A percentile compares a stretch with the other conserved stretches of the same genome.
These are phyloP conservation scores for Percopsis omiscomaycus DNA, from an alignment of 2,797 vertebrate species.

Conservation along the genomic window DNA sequence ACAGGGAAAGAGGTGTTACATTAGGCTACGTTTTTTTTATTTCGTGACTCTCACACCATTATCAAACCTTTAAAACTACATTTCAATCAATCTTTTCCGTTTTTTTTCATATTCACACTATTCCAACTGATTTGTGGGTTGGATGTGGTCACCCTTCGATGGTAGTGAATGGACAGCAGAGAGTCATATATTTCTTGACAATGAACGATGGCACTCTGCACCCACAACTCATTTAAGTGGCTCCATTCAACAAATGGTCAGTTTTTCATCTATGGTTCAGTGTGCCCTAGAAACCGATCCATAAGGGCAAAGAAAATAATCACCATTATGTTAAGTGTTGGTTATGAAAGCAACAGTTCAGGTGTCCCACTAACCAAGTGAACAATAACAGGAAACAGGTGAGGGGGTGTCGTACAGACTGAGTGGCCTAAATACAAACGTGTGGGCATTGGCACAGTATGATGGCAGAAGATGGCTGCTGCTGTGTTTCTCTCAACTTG, in stretches of 20 bases:
- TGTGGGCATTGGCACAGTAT: not conserved
- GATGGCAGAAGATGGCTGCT: too few species aligned
- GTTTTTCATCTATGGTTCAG: not conserved
- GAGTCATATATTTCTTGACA: slow-evolving; percentile 6
- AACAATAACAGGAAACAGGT: slow-evolving; percentile 35
- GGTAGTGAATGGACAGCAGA: slow-evolving; percentile 1
- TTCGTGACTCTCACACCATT: not conserved
- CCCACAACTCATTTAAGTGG: not conserved
- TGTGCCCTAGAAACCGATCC: slow-evolving; percentile 30
- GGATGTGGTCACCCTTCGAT: slow-evolving; percentile 4
- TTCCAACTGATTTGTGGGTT: not conserved
- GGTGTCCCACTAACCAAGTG: slow-evolving; percentile 55
- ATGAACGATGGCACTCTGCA: not conserved
- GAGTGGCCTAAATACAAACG: not conserved
- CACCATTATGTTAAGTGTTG: not conserved
- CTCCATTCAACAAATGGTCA: not conserved
- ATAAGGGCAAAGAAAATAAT: slow-evolving; percentile 12
- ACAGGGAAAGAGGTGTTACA: too few species aligned
- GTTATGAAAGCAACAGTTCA: slow-evolving; percentile 38
- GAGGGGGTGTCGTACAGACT: not conserved
- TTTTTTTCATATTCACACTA: not conserved
- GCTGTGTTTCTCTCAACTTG: too few species aligned
- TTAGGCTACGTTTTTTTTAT: not conserved
- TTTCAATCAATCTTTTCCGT: not conserved
- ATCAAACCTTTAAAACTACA: not conserved